Percentiles rank a stretch among this genome's conserved stretches.
Conservation (phyloP, 2,888 invertebrate species). For the Poecilus cupreus region DNA sequence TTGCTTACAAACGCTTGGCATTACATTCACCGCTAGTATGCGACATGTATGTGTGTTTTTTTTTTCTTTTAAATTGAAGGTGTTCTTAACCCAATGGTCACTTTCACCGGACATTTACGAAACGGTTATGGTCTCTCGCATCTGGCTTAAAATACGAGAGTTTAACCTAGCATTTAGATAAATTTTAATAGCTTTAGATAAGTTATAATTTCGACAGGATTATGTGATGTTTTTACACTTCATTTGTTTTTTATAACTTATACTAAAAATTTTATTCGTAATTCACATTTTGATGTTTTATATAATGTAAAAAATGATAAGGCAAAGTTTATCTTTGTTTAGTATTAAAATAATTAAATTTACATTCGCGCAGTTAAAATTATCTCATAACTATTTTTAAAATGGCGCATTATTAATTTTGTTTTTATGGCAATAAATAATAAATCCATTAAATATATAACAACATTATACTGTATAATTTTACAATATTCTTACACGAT, state of each 20-base stretch:
- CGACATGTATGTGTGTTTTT: background rate
- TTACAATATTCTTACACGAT: no score
- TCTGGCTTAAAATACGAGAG: background rate
- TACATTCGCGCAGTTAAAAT: no score
- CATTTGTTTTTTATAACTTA: background rate
- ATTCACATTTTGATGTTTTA: background rate
- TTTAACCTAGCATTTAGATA: background rate
- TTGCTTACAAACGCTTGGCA: constrained; percentile 35
- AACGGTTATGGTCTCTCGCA: background rate
- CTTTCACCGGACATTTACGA: constrained; percentile 50
- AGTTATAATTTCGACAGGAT: constrained; percentile 13
- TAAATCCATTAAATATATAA: no score
- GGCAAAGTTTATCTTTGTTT: no score
- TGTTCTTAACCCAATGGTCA: constrained; percentile 16
- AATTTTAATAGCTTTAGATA: background rate
- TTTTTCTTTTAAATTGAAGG: constrained; percentile 37
- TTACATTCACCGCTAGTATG: constrained; percentile 26
- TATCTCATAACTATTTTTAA: no score
- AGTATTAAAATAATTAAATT: no score
- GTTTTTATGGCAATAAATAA: no score
- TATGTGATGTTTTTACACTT: background rate
- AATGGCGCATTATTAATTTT: no score
- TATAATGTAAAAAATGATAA: no score
- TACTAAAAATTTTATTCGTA: background rate
- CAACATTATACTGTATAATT: no score